phyloP scores from a whole-genome alignment of 2,113 vertebrate species.

The Corvus moneduloides region DNA sequence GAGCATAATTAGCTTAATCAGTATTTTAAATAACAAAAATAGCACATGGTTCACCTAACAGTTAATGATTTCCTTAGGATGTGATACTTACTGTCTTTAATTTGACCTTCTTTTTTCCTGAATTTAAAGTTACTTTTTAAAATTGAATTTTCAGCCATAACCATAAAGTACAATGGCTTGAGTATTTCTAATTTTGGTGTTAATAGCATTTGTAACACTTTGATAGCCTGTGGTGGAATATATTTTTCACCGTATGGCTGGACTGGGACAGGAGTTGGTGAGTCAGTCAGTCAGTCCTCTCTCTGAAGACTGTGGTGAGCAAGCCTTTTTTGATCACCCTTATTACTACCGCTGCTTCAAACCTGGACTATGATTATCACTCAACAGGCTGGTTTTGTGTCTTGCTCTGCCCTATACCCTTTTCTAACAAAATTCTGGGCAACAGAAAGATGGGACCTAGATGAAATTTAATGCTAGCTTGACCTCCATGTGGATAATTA shows the following conservation, averaged over 20 bases:
- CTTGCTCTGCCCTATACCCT: background rate
- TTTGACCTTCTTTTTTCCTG: background rate
- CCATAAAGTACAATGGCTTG: background rate
- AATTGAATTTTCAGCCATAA: background rate
- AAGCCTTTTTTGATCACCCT: background rate
- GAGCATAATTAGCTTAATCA: constrained; percentile 20
- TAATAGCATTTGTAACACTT: background rate
- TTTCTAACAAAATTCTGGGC: background rate
- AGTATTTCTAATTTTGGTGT: background rate
- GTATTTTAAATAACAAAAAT: constrained; percentile 35
- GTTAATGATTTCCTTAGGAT: constrained; percentile 19
- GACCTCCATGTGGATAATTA: background rate
- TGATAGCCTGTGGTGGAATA: background rate
- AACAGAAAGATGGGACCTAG: background rate
- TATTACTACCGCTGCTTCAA: background rate
- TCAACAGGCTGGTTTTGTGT: background rate
- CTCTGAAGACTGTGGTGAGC: background rate
- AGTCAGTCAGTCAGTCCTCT: background rate
- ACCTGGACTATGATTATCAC: background rate
- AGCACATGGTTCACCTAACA: background rate
- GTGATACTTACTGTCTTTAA: background rate
- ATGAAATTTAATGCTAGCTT: background rate
- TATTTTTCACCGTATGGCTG: background rate
- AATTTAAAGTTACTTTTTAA: background rate
- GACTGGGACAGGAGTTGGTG: background rate